A percentile compares a stretch with the other conserved stretches of the same genome.
phyloP scores from a whole-genome alignment of 1,140 invertebrate genomes.

The Oryctes rhinoceros region DNA sequence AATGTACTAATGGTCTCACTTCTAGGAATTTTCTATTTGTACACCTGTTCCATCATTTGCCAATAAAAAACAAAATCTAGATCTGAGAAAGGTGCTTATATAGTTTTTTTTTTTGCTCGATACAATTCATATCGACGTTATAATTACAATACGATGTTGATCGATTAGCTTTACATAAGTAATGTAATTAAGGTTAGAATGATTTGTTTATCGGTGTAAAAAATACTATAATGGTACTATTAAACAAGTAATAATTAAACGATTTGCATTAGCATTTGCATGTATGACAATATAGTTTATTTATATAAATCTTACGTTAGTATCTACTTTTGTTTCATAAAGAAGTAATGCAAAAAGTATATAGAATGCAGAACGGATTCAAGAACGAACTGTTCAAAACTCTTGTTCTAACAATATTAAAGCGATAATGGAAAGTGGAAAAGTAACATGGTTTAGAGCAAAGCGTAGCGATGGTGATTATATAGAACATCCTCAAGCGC shows the following conservation, averaged over 20 bases:
- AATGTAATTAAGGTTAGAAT: neutral
- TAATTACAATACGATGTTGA: neutral
- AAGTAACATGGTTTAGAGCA: too few relatives aligned
- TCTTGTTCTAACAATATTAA: too few relatives aligned
- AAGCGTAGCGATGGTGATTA: too few relatives aligned
- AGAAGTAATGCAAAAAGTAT: neutral
- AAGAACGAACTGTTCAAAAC: too few relatives aligned
- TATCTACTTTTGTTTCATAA: neutral
- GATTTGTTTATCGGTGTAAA: neutral
- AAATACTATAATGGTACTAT: neutral
- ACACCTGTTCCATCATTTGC: neutral
- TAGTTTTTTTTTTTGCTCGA: neutral
- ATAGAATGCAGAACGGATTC: neutral
- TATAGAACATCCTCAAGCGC: too few relatives aligned
- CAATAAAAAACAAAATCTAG: neutral
- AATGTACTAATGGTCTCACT: neutral
- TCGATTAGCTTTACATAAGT: neutral
- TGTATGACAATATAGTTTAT: conserved; percentile 1
- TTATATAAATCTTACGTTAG: conserved; percentile 1
- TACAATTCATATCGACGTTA: neutral
- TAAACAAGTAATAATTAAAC: neutral
- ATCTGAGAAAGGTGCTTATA: neutral
- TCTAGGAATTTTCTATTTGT: neutral
- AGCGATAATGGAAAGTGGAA: too few relatives aligned
- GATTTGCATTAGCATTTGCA: neutral